Evolutionary conservation across 2,113 vertebrate species (phyloP).

Genomic region (Cyrtonyx montezumae): DNA sequence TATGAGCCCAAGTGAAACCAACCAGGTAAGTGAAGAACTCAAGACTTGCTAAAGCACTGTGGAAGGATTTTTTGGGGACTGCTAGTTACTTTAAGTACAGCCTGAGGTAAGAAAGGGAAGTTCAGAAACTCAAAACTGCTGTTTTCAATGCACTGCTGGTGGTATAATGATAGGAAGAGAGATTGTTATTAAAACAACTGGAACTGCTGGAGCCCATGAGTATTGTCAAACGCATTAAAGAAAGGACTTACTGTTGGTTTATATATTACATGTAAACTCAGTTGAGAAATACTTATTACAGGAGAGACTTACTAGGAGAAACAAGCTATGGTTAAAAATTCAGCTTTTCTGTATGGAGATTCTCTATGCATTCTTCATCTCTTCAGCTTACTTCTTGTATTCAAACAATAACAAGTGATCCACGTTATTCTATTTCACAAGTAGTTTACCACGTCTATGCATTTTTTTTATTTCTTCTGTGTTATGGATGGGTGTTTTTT

Average conservation of each 20-base stretch:
- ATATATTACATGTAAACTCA: background rate
- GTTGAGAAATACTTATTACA: background rate
- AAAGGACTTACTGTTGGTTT: background rate
- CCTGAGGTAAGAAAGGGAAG: background rate
- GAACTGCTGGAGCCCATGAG: background rate
- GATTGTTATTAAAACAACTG: background rate
- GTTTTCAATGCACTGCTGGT: background rate
- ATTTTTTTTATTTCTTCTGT: background rate
- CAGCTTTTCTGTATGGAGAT: background rate
- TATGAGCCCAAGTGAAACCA: background rate
- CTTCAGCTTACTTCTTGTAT: background rate
- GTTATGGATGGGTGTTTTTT: background rate
- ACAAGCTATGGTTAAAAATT: background rate
- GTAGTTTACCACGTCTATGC: background rate
- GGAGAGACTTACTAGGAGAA: background rate
- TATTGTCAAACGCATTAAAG: background rate
- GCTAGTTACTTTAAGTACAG: background rate
- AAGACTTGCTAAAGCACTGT: no score
- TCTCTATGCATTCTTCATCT: background rate
- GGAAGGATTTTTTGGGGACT: background rate
- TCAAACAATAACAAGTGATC: background rate
- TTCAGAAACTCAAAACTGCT: background rate
- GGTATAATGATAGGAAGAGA: accelerated
- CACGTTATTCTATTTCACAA: background rate
- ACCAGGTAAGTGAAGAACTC: no score